Percentiles rank a stretch among this genome's conserved stretches.
These are phyloP conservation scores for Trinorchestia longiramus DNA, from an alignment of 1,140 invertebrate species.

Conservation along the genomic window DNA sequence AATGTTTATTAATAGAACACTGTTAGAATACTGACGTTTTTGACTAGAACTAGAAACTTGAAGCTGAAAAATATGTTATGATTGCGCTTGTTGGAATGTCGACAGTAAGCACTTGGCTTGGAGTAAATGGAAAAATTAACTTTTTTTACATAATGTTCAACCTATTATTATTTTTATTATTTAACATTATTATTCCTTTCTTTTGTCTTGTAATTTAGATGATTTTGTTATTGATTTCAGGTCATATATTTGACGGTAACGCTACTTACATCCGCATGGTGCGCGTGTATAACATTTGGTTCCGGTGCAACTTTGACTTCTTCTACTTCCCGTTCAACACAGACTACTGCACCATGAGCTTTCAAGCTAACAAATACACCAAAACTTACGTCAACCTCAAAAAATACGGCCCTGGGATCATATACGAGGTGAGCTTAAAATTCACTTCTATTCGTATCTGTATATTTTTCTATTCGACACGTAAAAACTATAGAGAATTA, in stretches of 20 bases:
- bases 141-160: background rate
- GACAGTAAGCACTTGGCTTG: background rate
- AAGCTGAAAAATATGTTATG: background rate
- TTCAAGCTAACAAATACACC: conserved; percentile 62
- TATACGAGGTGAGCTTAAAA: conserved; percentile 45
- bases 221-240: conserved; percentile 6
- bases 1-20: background rate
- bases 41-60: too few relatives aligned
- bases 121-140: background rate
- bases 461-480: background rate
- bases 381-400: conserved; percentile 56
- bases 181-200: background rate
- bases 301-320: conserved; percentile 63
- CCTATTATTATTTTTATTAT: background rate
- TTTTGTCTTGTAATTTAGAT: background rate
- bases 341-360: conserved; percentile 64
- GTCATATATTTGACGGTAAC: conserved; percentile 54
- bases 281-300: conserved; percentile 60
- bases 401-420: conserved; percentile 57
- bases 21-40: background rate
- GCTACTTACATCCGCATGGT: conserved; percentile 60
- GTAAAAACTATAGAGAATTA: background rate
- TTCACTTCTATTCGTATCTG: background rate
- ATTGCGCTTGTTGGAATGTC: background rate
- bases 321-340: conserved; percentile 66